Conservation (phyloP, 2,888 invertebrate species). For the Cheilosia scutellata region DNA sequence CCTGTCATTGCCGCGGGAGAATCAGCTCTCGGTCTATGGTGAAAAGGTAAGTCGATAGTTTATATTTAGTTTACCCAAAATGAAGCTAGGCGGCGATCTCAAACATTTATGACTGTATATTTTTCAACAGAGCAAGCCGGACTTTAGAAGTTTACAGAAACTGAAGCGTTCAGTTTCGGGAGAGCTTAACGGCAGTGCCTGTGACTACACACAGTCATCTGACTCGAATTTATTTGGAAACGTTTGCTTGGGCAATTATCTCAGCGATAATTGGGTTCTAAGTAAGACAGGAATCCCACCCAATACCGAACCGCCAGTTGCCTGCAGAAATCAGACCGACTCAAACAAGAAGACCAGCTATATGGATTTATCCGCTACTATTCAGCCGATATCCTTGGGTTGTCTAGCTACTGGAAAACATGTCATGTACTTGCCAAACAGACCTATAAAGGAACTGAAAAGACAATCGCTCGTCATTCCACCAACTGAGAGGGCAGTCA, state of each 20-base stretch:
- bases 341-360: conserved; percentile 75
- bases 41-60: conserved; percentile 77
- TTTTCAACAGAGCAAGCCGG: conserved; percentile 81
- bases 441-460: conserved; percentile 17
- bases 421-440: conserved; percentile 89
- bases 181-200: conserved; percentile 81
- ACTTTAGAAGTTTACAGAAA: conserved; percentile 89
- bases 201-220: conserved; percentile 37
- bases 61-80: too few relatives aligned
- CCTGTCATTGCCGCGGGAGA: conserved; percentile 90
- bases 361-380: conserved; percentile 76
- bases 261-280: conserved; percentile 90
- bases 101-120: not conserved
- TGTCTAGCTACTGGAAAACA: conserved; percentile 89
- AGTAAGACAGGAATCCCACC: conserved; percentile 86
- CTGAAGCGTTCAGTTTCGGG: conserved; percentile 89
- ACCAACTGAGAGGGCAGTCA: conserved; percentile 8
- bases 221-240: conserved; percentile 74
- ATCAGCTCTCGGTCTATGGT: conserved; percentile 82
- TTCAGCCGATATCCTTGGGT: conserved; percentile 84
- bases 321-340: conserved; percentile 76
- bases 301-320: conserved; percentile 77
- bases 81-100: not conserved
- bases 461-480: conserved; percentile 9
- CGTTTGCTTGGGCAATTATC: conserved; percentile 68